These are phyloP conservation scores for Stenchaetothrips biformis DNA, from an alignment of 2,888 invertebrate species.

Conservation along the genomic window DNA sequence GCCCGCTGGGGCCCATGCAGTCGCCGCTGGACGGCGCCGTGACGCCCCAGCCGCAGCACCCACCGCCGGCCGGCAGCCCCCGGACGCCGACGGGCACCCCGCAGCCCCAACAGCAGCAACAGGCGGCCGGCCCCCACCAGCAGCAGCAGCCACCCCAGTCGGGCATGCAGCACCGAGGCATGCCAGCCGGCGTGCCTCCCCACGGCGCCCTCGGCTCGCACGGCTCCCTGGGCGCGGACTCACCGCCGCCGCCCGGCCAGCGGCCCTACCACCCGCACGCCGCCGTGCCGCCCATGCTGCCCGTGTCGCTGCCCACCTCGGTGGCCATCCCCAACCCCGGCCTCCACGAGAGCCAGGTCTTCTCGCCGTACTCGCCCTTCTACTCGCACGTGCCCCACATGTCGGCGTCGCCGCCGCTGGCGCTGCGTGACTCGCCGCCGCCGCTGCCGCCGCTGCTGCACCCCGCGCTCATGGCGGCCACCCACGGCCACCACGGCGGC, in stretches of 20 bases:
- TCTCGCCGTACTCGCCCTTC: constrained; percentile 87
- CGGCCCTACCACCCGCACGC: constrained; percentile 46
- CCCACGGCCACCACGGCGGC: constrained; percentile 74
- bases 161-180: constrained; percentile 46
- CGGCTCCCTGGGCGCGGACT: constrained; percentile 49
- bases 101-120: constrained; percentile 36
- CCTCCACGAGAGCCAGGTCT: constrained; percentile 89
- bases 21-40: constrained; percentile 33
- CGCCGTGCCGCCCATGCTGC: constrained; percentile 75
- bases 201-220: constrained; percentile 66
- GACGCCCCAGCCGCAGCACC: constrained; percentile 32
- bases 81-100: constrained; percentile 37
- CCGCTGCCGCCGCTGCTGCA: constrained; percentile 74
- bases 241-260: constrained; percentile 44
- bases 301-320: constrained; percentile 85
- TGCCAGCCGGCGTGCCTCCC: constrained; percentile 40
- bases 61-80: constrained; percentile 36
- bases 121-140: constrained; percentile 37
- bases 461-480: constrained; percentile 77
- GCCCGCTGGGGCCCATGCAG: constrained; percentile 44
- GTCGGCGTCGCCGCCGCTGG: constrained; percentile 45
- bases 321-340: constrained; percentile 96
- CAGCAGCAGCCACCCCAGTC: constrained; percentile 35
- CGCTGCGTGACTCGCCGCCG: constrained; percentile 75
- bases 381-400: constrained; percentile 52